These are phyloP conservation scores for Nansenia antarctica DNA, from an alignment of 2,113 vertebrate species.

Conservation along the genomic window DNA sequence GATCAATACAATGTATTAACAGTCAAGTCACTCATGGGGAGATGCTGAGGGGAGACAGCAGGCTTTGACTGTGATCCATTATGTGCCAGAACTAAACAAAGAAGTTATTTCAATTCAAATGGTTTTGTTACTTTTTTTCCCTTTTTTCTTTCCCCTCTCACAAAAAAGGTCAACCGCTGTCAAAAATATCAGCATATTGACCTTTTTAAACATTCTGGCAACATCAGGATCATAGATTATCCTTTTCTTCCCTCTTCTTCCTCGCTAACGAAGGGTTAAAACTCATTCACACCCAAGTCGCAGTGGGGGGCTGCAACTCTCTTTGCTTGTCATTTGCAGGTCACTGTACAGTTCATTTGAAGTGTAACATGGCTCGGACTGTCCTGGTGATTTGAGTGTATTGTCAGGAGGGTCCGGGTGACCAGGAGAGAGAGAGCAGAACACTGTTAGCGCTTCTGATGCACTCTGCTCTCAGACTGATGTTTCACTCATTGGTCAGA, in stretches of 20 bases:
- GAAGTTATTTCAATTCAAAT: constrained; percentile 85
- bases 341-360: constrained; percentile 72
- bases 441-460: constrained; percentile 33
- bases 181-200: constrained; percentile 86
- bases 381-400: constrained; percentile 59
- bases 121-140: constrained; percentile 81
- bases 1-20: constrained; percentile 78
- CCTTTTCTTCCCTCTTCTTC: constrained; percentile 61
- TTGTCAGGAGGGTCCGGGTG: constrained; percentile 48
- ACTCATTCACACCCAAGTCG: constrained; percentile 67
- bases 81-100: constrained; percentile 81
- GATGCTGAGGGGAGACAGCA: constrained; percentile 71
- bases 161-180: constrained; percentile 84
- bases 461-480: constrained; percentile 16
- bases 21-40: constrained; percentile 77
- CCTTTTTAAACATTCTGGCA: constrained; percentile 86
- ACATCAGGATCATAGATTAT: constrained; percentile 80
- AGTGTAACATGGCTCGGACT: constrained; percentile 57
- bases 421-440: constrained; percentile 38
- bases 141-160: no score
- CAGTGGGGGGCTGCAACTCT: constrained; percentile 51
- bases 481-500: constrained; percentile 15
- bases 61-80: constrained; percentile 80
- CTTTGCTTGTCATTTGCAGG: constrained; percentile 66
- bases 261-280: constrained; percentile 75